Percentiles rank a stretch among this genome's conserved stretches.
These are phyloP conservation scores for Villa cingulata DNA, from an alignment of 2,888 invertebrate species.

Conservation along the genomic window DNA sequence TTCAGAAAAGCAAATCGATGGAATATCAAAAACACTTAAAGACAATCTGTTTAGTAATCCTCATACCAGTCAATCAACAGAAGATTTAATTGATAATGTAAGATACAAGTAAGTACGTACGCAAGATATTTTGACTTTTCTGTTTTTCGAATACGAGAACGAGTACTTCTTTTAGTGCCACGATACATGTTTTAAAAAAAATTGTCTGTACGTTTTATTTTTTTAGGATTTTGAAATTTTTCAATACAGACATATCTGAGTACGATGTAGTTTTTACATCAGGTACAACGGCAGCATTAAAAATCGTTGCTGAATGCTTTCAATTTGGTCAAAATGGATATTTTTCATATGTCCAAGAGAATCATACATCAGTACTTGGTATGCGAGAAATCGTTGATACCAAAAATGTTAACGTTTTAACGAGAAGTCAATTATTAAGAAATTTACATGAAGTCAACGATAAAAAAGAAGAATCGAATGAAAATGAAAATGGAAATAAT, in stretches of 20 bases:
- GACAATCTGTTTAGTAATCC: conserved; percentile 80
- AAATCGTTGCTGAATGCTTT: conserved; percentile 72
- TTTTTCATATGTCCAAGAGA: conserved; percentile 74
- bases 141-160: too few species aligned
- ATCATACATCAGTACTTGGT: conserved; percentile 91
- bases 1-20: conserved; percentile 56
- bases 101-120: conserved; percentile 47
- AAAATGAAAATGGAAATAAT: conserved; percentile 33
- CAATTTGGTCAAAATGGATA: conserved; percentile 44
- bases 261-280: conserved; percentile 89
- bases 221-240: conserved; percentile 65
- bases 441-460: conserved; percentile 18
- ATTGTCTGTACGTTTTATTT: not conserved
- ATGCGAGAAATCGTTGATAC: conserved; percentile 66
- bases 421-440: conserved; percentile 43
- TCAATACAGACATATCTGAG: conserved; percentile 63
- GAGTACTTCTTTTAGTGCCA: too few species aligned
- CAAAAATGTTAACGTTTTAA: conserved; percentile 43
- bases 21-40: conserved; percentile 49
- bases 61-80: conserved; percentile 71
- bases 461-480: conserved; percentile 1
- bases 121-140: not conserved
- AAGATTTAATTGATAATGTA: conserved; percentile 71
- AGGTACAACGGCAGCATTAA: conserved; percentile 79
- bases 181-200: too few species aligned